Evolutionary conservation across 37 sponge, comb jelly and placozoan genomes (phyloP), one percentile per base, ranked within the genome.

Genomic region (Cliona cf. orientalis): DNA sequence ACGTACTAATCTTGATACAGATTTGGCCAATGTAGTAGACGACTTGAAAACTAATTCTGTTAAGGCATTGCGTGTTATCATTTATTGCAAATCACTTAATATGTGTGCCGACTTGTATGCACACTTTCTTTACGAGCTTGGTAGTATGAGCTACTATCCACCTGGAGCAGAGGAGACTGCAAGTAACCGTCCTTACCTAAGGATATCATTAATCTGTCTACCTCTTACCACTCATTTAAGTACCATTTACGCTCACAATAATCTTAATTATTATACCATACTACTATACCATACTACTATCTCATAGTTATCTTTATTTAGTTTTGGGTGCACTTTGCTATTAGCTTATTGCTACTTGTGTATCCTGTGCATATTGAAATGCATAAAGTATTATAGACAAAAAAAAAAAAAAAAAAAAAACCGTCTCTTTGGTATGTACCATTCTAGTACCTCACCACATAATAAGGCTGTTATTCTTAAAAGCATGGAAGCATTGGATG

Each of bases 391-490:
- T n/a, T n/a, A n/a, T n/a, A n/a, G n/a, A n/a, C n/a, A n/a, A n/a
- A n/a, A n/a, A n/a, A n/a, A n/a, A n/a, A n/a, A n/a, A n/a, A n/a
- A n/a, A n/a, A n/a, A n/a, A n/a, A n/a, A n/a, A n/a, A n/a, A n/a
- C n/a, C n/a, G n/a, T 1, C 62, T 82, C 5, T 82, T 82, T 82
- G 84, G 53, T 25, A 82, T 82, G 84, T 74, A 57, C 31, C 83
- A 82, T 53, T 42, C 73, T 61, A 49, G 36, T 58, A 82, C 84
- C 12, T 42, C 75, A 3, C 33, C 23, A 3, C 71, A 81, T 36
- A 81, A 71, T 59, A 76, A n/a, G 78, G 26, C 58, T 37, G 75
- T 73, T 21, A 40, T 82, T 5, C 37, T 79, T 35, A 12, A 60
- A 2, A 82, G 84, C 46, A 28, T 82, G 41, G 32, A 33, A 21